Evolutionary conservation across 2,797 vertebrate genomes (phyloP), one percentile per base, ranked within the genome.

Genomic region (Gephyroberyx darwinii): DNA sequence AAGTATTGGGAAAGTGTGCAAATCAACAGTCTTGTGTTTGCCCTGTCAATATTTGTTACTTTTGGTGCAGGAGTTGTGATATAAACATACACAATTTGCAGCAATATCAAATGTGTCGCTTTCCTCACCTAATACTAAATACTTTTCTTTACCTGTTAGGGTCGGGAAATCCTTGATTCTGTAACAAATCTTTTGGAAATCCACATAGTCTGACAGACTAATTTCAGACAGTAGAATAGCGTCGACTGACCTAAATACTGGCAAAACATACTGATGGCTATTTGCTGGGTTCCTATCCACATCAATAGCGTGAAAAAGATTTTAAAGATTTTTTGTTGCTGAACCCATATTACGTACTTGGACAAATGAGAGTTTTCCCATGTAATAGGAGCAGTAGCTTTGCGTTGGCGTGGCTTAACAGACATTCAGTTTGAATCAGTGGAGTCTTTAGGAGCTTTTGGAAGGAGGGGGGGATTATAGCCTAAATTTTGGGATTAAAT

Each of bases 201-300:
- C 8, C 3, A 43, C 41, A 43, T 10, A 14, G 54, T 2, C 43
- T 8, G 60, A 59, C 33, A 35, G 45, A 62, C 77, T 5, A 55
- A 59, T 55, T 70, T 35, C 41, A 43, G 4, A 73, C 70, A 82
- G 69, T 7, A 2, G 58, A 75, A 56, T 68, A 43, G 68, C 7
- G 4, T 43, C 43, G 39, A n/a, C 75, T 82, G 86, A 88, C 88
- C 89, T 79, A 78, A 79, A 88, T 87, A 70, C 77, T 60, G 31
- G 16, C 50, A 35, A 63, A 45, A 3, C 63, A 26, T 47, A 2
- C 19, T 10, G 65, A 17, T 55, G 69, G 12, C 37, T 10, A 71
- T 20, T 64, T 48, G 64, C 65, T 19, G 33, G 19, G 55, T 50
- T 39, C 26, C 26, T 26, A 26, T 26, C 26, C 26, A 26, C 26